Evolutionary conservation across 2,113 vertebrate genomes (phyloP), one percentile per base, ranked within the genome.

Genomic region (Istiophorus platypterus): DNA sequence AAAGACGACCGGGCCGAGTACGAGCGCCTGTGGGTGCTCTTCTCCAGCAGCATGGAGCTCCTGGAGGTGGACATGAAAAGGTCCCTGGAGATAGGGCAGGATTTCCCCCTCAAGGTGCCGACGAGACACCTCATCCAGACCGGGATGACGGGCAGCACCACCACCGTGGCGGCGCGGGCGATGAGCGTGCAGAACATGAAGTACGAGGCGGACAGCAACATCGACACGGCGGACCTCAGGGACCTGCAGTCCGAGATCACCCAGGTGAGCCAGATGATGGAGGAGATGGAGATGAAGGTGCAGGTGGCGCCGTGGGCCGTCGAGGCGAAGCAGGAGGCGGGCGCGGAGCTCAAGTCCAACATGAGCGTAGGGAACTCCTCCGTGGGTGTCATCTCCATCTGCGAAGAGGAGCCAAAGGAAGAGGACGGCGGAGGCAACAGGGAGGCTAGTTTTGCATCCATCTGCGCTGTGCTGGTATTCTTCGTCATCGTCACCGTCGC

Each of bases 271-370:
- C 95, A 97, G 92, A 98, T 99, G 97, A 96, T 98, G 95, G 95
- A 97, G 75, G 97, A 99, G 91, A 99, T 99, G 98, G 98, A 99
- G 90, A 97, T 97, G 97, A 99, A 99, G 88, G 98, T 99, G 81
- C 98, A 95, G 89, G 98, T 99, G 63, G 97, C 97, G n/a, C 97
- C 96, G 65, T 99, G 98, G 98, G 97, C 97, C 0, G 97, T 99
- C 42, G 97, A 98, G 88, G 97, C 98, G 39, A 97, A 97, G 86
- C 97, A 97, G 91, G 95, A 96, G 66, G 95, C 96, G 0, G 98
- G 98, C 4, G 97, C 97, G 0, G 98, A 99, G 92, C 96, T 99
- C 13, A 97, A 96, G 81, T 96, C 97, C 88, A 95, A 95, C 45
- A 89, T 95, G 91, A 97, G 96, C 4, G 91, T 95, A 0, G 96